Conservation (phyloP, 2,797 vertebrate genomes). For the Spinus olivaceus region DNA sequence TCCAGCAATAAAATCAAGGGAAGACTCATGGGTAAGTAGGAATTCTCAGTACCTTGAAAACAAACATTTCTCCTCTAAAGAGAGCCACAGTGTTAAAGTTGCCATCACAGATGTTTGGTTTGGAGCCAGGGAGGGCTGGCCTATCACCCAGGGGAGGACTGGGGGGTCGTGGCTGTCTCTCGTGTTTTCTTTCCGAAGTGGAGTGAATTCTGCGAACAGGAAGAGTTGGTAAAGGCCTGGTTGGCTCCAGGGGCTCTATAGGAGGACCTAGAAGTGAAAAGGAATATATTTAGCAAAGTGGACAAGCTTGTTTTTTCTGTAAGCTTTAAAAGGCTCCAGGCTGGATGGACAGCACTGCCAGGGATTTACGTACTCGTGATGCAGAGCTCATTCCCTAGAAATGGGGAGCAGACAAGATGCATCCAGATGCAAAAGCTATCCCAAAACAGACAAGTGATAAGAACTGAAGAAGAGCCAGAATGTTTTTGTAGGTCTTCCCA, state of each 20-base stretch:
- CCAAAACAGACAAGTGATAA: not conserved
- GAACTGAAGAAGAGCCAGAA: not conserved
- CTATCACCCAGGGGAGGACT: constrained; percentile 86
- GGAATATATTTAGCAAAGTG: not conserved
- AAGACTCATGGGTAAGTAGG: not conserved
- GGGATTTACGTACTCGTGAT: not conserved
- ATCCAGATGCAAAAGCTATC: not conserved
- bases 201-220: constrained; percentile 88
- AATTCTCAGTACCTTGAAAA: constrained; percentile 89
- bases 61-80: constrained; percentile 97
- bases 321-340: not conserved
- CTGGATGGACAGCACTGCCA: not conserved
- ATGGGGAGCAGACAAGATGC: not conserved
- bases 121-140: constrained; percentile 85
- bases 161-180: constrained; percentile 84
- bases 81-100: constrained; percentile 98
- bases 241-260: constrained; percentile 92
- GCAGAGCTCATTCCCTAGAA: not conserved
- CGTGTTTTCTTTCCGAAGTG: constrained; percentile 88
- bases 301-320: not conserved
- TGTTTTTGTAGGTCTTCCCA: not conserved
- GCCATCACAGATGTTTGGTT: constrained; percentile 96
- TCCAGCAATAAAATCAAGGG: not conserved
- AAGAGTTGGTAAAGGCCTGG: constrained; percentile 90
- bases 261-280: constrained; percentile 84